A percentile compares a stretch with the other conserved stretches of the same genome.
phyloP scores from a whole-genome alignment of 2,113 vertebrate genomes.

The Geococcyx californianus region DNA sequence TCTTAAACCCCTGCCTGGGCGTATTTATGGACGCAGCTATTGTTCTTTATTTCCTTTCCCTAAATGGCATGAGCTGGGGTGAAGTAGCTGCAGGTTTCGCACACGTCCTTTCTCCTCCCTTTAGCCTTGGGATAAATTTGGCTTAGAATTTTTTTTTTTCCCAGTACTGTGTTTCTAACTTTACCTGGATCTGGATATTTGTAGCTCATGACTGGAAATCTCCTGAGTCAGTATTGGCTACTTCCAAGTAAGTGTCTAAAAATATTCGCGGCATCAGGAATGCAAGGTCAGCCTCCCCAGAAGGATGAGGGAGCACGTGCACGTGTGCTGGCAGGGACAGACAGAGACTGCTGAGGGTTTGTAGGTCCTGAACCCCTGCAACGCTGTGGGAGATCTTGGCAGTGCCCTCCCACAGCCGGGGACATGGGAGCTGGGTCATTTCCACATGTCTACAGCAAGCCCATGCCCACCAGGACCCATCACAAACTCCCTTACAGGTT shows the following conservation, averaged over 20 bases:
- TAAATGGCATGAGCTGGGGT: not conserved
- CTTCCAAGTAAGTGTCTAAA: conserved; percentile 6
- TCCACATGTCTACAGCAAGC: not conserved
- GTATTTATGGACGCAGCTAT: conserved; percentile 22
- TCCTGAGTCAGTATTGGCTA: not conserved
- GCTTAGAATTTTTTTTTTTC: not conserved
- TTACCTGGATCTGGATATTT: not conserved
- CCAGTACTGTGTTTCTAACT: not conserved
- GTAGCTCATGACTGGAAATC: not conserved
- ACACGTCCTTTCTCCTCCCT: not conserved
- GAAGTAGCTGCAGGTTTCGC: not conserved
- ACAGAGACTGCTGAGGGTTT: not conserved
- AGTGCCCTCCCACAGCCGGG: not conserved
- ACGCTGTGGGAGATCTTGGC: not conserved
- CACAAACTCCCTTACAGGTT: not conserved
- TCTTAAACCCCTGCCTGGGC: not conserved
- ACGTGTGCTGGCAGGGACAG: not conserved
- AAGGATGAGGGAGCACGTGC: not conserved
- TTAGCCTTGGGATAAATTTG: conserved; percentile 3
- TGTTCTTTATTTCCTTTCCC: conserved; percentile 48
- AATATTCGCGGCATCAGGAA: not conserved
- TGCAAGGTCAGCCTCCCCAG: accelerated
- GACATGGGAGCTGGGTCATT: not conserved
- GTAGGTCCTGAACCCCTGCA: not conserved
- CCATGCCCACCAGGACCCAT: not conserved